phyloP scores from a whole-genome alignment of 2,113 vertebrate species.

The Scolopax mira region DNA sequence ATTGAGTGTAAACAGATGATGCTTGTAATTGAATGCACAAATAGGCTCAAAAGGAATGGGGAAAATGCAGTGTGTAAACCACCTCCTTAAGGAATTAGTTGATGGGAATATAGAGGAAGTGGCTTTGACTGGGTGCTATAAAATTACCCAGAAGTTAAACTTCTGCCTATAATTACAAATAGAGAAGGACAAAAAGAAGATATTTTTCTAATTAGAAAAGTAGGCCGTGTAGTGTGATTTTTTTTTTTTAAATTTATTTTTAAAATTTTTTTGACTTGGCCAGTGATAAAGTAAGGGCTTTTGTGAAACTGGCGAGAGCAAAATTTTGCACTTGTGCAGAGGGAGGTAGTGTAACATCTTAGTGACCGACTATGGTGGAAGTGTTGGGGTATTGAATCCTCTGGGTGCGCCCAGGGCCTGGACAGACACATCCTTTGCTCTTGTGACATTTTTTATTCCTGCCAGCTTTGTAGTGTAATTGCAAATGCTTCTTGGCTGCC shows the following conservation, averaged over 20 bases:
- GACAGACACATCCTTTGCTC: not conserved
- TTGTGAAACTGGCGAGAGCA: not conserved
- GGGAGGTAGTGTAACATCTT: not conserved
- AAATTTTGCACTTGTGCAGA: not conserved
- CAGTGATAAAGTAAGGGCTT: not conserved
- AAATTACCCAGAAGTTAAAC: not conserved
- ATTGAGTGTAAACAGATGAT: constrained; percentile 24
- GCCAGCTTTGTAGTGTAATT: not conserved
- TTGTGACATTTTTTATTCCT: not conserved
- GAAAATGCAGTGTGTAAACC: not conserved
- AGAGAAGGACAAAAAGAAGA: not conserved
- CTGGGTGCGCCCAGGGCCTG: rapidly evolving
- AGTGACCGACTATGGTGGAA: not conserved
- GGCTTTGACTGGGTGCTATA: not conserved
- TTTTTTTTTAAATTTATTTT: not conserved
- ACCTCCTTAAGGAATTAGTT: not conserved
- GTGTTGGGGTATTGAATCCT: not conserved
- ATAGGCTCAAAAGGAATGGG: constrained; percentile 25
- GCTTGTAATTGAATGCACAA: not conserved
- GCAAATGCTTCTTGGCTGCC: not conserved
- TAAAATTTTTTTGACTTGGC: not conserved
- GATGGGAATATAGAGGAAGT: not conserved
- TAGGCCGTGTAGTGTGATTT: not conserved
- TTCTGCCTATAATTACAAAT: not conserved
- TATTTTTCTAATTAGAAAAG: not conserved